Evolutionary conservation across 2,888 invertebrate species (phyloP).

Genomic region (Branchellion lobata): DNA sequence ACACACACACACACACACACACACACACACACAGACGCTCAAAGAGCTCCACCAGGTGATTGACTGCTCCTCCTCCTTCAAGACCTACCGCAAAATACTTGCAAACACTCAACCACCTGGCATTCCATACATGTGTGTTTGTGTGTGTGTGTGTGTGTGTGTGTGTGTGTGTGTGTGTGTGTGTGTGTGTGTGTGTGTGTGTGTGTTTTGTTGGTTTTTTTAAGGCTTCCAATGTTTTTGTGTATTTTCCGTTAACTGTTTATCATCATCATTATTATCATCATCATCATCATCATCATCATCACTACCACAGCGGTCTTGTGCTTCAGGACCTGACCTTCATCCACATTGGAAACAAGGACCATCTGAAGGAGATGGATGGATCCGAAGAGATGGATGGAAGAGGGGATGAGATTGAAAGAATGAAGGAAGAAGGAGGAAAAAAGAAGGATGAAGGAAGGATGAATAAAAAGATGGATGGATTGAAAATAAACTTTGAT

Average conservation of each 20-base stretch:
- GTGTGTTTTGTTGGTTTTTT: no score
- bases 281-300: neutral
- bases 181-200: no score
- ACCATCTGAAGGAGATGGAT: constrained; percentile 67
- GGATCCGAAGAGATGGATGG: no score
- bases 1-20: neutral
- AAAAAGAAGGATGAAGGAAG: neutral
- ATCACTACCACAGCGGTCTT: constrained; percentile 76
- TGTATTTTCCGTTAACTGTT: no score
- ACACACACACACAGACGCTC: constrained; percentile 66
- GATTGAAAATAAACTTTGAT: constrained; percentile 75
- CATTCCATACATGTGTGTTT: constrained; percentile 93
- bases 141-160: neutral
- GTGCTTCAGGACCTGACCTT: constrained; percentile 98
- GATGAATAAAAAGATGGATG: constrained; percentile 66
- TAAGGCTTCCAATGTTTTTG: no score
- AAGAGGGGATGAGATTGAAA: no score
- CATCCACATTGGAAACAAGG: constrained; percentile 94
- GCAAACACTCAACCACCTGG: constrained; percentile 94
- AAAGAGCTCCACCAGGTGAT: constrained; percentile 93
- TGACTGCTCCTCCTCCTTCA: constrained; percentile 95
- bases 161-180: no score
- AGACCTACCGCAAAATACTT: constrained; percentile 90
- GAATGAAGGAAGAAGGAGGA: no score
- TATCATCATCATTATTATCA: no score